Evolutionary conservation across 35 echinoderm and acorn worm genomes (phyloP).

Genomic region (Heliocidaris erythrogramma): DNA sequence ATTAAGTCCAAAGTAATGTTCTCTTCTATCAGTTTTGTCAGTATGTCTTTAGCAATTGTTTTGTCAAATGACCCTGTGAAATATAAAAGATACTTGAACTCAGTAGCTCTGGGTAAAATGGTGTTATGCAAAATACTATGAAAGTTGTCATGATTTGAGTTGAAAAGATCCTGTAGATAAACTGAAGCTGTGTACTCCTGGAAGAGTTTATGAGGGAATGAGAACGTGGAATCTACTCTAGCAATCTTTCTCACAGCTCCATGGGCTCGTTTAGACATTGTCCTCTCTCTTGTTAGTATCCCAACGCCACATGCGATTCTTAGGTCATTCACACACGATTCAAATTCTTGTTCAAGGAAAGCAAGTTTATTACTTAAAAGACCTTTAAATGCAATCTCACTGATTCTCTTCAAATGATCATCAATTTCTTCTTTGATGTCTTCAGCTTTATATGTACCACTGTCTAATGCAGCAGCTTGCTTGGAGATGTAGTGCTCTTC

Average conservation of each 20-base stretch:
- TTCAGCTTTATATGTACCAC: no score
- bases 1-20: no score
- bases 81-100: neutral
- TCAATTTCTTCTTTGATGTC: neutral
- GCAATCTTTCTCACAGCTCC: neutral
- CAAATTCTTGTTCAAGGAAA: neutral
- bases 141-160: no score
- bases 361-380: neutral
- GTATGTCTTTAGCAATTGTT: neutral
- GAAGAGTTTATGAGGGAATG: conserved; percentile 8
- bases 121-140: no score
- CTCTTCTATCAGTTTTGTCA: no score
- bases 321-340: neutral
- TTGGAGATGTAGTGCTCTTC: neutral
- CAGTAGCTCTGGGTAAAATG: no score
- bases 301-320: neutral
- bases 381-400: neutral
- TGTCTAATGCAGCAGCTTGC: no score
- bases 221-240: neutral
- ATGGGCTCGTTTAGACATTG: neutral
- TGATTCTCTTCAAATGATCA: neutral
- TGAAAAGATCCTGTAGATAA: neutral
- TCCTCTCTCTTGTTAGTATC: neutral
- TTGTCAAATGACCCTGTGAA: neutral
- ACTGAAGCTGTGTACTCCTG: neutral